phyloP scores from a whole-genome alignment of 2,797 vertebrate genomes.

The Pseudomugil gertrudae region DNA sequence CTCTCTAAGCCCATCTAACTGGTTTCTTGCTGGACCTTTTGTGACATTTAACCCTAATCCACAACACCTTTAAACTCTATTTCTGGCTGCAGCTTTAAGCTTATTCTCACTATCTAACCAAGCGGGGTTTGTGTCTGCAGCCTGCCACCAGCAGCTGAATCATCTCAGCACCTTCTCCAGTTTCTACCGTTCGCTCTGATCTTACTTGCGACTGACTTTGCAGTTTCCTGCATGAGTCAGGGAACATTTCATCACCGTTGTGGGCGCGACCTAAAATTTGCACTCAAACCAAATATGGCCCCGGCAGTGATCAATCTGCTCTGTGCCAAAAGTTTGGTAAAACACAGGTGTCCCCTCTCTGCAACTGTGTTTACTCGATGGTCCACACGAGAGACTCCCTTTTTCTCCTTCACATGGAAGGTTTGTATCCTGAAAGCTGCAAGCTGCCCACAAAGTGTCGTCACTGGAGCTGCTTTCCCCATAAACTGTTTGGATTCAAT shows the following conservation, averaged over 20 bases:
- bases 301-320: constrained; percentile 36
- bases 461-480: constrained; percentile 78
- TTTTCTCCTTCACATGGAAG: constrained; percentile 67
- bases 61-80: constrained; percentile 71
- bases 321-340: constrained; percentile 59
- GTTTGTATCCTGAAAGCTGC: constrained; percentile 78
- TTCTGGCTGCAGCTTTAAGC: constrained; percentile 68
- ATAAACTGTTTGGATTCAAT: constrained; percentile 86
- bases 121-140: constrained; percentile 53
- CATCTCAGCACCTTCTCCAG: constrained; percentile 51
- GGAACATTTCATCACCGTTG: constrained; percentile 43
- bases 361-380: constrained; percentile 76
- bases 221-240: constrained; percentile 63
- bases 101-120: constrained; percentile 62
- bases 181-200: constrained; percentile 38
- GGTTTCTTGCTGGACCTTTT: constrained; percentile 72
- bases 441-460: constrained; percentile 79
- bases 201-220: constrained; percentile 61
- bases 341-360: constrained; percentile 82
- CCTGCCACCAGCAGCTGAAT: constrained; percentile 54
- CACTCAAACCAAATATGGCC: constrained; percentile 66
- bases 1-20: constrained; percentile 71
- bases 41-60: constrained; percentile 81
- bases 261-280: constrained; percentile 37
- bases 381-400: constrained; percentile 72